Evolutionary conservation across 2,888 invertebrate genomes (phyloP), one percentile per base, ranked within the genome.

Genomic region (Limnephilus rhombicus): DNA sequence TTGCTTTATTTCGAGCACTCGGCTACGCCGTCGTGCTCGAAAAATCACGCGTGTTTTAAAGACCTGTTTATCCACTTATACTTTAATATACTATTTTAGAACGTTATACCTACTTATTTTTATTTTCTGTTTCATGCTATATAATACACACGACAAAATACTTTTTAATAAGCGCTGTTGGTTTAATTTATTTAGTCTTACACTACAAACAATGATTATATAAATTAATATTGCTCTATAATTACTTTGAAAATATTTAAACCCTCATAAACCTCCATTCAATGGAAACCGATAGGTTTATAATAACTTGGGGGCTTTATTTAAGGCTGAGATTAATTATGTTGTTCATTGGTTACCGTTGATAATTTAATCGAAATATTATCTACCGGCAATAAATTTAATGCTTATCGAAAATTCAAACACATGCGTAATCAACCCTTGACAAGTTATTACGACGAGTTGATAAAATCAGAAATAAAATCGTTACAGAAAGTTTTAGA

Each of bases 331-430:
- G 83, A 83, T 83, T 83, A 83, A 83, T 83, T 41, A 41, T 83
- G 83, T 37, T 41, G 83, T 83, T 83, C 18, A 83, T 83, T 83
- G 31, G 34, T 37, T 37, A 83, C 18, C n/a, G 37, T 41, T 83
- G 83, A 83, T 83, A 83, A 83, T 83, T 31, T 37, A 37, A 83
- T 37, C 31, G 83, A 83, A 15, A 83, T 83, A 83, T 41, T 83
- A 83, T 41, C 37, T 83, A 24, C 7, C 9, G 24, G 68, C 68
- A 68, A 68, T 68, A 68, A 68, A 68, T 68, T 68, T 68, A 68
- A 68, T 68, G 68, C 68, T 7, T 68, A 68, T 68, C n/a, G 68
- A 68, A 24, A 53, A 68, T 68, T 68, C 68, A 68, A 68, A n/a
- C 9, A n/a, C n/a, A 7, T n/a, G 7, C 7, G 24, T 68, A n/a